phyloP scores from a whole-genome alignment of 2,888 invertebrate genomes.

The Synanthedon tipuliformis region DNA sequence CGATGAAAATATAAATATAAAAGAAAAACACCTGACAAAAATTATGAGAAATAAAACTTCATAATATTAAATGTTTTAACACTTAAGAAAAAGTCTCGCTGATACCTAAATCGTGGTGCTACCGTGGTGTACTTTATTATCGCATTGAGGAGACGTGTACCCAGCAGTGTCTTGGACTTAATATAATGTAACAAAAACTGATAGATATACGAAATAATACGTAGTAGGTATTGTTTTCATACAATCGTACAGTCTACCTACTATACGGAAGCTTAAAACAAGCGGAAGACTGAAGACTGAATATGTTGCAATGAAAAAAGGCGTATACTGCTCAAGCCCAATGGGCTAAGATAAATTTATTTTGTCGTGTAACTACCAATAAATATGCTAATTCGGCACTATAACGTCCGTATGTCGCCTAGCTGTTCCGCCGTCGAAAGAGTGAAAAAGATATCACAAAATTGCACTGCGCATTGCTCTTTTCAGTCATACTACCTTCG shows the following conservation, averaged over 20 bases:
- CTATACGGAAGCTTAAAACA: background rate
- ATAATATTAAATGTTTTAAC: no score
- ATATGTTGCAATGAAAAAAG: constrained; percentile 32
- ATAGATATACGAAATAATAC: no score
- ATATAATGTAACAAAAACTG: no score
- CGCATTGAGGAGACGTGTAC: no score
- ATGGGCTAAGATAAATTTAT: constrained; percentile 63
- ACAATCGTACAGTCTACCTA: background rate
- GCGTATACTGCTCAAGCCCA: constrained; percentile 41
- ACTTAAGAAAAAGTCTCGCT: no score
- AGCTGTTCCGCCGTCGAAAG: constrained; percentile 51
- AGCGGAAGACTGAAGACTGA: constrained; percentile 35
- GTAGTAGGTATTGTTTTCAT: no score
- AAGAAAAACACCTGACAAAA: no score
- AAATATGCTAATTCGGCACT: constrained; percentile 68
- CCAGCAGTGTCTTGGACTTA: no score
- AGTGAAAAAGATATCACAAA: constrained; percentile 69
- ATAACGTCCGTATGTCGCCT: constrained; percentile 68
- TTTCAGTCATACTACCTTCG: constrained; percentile 60
- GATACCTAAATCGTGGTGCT: no score
- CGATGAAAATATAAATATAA: no score
- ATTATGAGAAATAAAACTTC: no score
- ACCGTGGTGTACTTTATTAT: no score
- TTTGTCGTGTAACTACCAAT: constrained; percentile 62
- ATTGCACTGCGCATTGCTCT: constrained; percentile 68